Evolutionary conservation across 2,888 invertebrate genomes (phyloP).

Genomic region (Phytoseiulus persimilis): DNA sequence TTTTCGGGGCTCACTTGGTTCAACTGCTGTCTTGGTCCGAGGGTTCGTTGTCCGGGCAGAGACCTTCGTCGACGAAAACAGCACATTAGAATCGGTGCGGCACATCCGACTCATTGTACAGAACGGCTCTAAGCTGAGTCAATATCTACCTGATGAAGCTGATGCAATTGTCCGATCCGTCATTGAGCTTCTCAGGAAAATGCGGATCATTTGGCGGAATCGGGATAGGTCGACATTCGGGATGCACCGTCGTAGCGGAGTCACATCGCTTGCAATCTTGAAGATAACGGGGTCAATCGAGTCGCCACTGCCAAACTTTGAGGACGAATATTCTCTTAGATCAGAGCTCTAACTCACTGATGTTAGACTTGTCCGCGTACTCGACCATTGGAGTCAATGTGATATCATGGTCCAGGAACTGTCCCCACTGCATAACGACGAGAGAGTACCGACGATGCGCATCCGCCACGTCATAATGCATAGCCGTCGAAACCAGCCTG

Average conservation of each 20-base stretch:
- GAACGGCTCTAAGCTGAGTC: background rate
- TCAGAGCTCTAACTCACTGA: background rate
- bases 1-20: conserved; percentile 66
- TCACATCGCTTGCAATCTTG: conserved; percentile 82
- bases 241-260: conserved; percentile 74
- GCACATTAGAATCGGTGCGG: background rate
- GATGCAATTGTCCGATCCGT: background rate
- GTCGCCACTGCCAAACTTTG: conserved; percentile 21
- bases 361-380: conserved; percentile 40
- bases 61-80: background rate
- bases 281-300: conserved; percentile 52
- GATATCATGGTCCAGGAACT: conserved; percentile 83
- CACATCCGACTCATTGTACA: no score
- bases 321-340: conserved; percentile 27
- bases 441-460: conserved; percentile 76
- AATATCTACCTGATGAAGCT: background rate
- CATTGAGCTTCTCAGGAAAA: conserved; percentile 54
- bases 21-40: conserved; percentile 68
- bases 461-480: conserved; percentile 84
- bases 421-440: conserved; percentile 90
- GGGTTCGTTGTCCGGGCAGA: conserved; percentile 24
- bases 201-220: conserved; percentile 79
- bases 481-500: conserved; percentile 70
- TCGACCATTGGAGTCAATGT: conserved; percentile 68
- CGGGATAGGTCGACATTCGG: conserved; percentile 85